These are phyloP conservation scores for Drosophila pegasa DNA, from an alignment of 2,888 invertebrate genomes.

Conservation along the genomic window DNA sequence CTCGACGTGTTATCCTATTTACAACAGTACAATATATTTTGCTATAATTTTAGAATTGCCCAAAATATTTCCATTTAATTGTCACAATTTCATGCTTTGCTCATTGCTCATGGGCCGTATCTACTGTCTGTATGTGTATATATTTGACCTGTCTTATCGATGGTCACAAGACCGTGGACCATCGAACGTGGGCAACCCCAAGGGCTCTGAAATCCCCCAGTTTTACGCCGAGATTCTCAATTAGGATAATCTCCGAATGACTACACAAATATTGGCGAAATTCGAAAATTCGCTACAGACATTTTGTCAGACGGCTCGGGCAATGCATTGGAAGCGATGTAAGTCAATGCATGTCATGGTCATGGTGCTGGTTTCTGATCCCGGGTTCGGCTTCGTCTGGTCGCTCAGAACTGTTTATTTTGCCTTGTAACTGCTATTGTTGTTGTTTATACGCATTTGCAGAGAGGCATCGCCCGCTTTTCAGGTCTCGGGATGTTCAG, in stretches of 20 bases:
- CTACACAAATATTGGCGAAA: slow-evolving; percentile 84
- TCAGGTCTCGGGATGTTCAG: slow-evolving; percentile 33
- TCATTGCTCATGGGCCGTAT: too few species aligned
- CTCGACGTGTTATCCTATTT: not conserved
- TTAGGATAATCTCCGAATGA: slow-evolving; percentile 84
- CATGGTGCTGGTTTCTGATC: slow-evolving; percentile 13
- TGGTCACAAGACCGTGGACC: slow-evolving; percentile 26
- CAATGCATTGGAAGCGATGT: slow-evolving; percentile 59
- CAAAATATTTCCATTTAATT: slow-evolving; percentile 38
- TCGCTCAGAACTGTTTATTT: slow-evolving; percentile 42
- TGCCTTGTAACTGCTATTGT: slow-evolving; percentile 49
- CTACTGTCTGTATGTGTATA: too few species aligned
- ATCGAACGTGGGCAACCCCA: slow-evolving; percentile 35
- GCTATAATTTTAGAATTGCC: not conserved
- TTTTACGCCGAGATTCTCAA: slow-evolving; percentile 77
- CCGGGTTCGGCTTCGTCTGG: not conserved
- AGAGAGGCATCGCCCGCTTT: slow-evolving; percentile 44
- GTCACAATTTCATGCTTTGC: slow-evolving; percentile 50
- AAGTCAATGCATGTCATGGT: slow-evolving; percentile 40
- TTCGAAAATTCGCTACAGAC: slow-evolving; percentile 78
- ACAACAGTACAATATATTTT: not conserved
- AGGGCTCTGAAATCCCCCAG: slow-evolving; percentile 13
- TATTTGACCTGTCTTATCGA: slow-evolving; percentile 41
- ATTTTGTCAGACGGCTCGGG: slow-evolving; percentile 37
- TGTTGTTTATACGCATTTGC: slow-evolving; percentile 37